phyloP scores from a whole-genome alignment of 2,888 invertebrate genomes.

The Drosophila paramelanica region DNA sequence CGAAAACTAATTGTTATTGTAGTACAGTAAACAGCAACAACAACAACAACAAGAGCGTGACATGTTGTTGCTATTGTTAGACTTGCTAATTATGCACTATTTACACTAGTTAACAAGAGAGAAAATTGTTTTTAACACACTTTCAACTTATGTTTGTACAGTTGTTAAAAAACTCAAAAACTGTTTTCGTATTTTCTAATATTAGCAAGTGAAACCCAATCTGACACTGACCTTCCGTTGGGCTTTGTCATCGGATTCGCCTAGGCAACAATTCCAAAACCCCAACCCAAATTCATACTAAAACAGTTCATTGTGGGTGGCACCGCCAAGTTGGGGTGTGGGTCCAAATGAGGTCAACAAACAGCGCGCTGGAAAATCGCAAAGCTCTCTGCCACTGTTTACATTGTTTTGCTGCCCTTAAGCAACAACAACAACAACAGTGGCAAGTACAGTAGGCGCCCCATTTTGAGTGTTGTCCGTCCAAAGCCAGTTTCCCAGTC shows the following conservation, averaged over 20 bases:
- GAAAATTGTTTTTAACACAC: no score
- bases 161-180: not conserved
- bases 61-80: slow-evolving; percentile 42
- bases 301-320: not conserved
- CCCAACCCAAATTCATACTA: slow-evolving; percentile 4
- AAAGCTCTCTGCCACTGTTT: slow-evolving; percentile 11
- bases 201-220: not conserved
- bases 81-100: slow-evolving; percentile 76
- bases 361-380: slow-evolving; percentile 46
- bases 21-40: slow-evolving; percentile 57
- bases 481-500: slow-evolving; percentile 35
- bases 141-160: not conserved
- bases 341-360: slow-evolving; percentile 65
- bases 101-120: slow-evolving; percentile 65
- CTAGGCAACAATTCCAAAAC: slow-evolving; percentile 45
- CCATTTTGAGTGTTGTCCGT: no score
- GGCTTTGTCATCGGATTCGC: slow-evolving; percentile 59
- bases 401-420: slow-evolving; percentile 27
- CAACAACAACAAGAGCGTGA: slow-evolving; percentile 44
- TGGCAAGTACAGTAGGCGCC: slow-evolving; percentile 72
- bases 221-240: slow-evolving; percentile 50
- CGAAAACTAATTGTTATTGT: slow-evolving; percentile 69
- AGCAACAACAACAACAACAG: slow-evolving; percentile 11
- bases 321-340: slow-evolving; percentile 36
- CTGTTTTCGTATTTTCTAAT: not conserved